Conservation (phyloP, 2,888 invertebrate species). For the Lordiphosa andalusiaca region DNA sequence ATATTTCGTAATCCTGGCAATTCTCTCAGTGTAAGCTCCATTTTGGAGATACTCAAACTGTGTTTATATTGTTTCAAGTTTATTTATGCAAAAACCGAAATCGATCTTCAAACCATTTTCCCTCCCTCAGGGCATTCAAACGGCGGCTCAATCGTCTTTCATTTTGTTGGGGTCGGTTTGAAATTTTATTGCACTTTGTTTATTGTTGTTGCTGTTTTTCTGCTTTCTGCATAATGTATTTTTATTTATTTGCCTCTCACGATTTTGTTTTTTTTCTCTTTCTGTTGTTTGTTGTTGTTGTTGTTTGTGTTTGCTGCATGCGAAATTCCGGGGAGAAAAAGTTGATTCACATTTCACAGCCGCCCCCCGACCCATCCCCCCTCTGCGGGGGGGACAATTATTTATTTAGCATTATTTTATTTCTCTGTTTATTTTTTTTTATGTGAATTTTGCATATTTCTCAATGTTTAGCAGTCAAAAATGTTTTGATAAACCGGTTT, state of each 20-base stretch:
- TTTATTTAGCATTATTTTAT: constrained; percentile 29
- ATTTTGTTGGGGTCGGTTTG: constrained; percentile 6
- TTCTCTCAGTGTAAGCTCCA: too few relatives aligned
- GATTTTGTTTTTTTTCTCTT: constrained; percentile 12
- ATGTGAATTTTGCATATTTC: constrained; percentile 11
- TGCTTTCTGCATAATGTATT: constrained; percentile 28
- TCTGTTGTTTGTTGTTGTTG: too few relatives aligned
- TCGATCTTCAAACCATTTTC: too few relatives aligned
- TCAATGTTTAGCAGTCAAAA: constrained; percentile 15
- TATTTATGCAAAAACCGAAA: too few relatives aligned
- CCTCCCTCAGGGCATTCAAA: too few relatives aligned
- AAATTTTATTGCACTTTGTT: constrained; percentile 57
- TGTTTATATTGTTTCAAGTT: too few relatives aligned
- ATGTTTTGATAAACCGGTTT: constrained; percentile 22
- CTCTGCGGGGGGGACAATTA: constrained; percentile 23
- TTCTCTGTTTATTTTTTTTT: background rate
- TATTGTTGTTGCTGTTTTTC: constrained; percentile 23
- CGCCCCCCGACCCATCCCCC: background rate
- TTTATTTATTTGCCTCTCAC: constrained; percentile 39
- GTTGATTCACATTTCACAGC: constrained; percentile 53
- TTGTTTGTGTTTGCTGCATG: constrained; percentile 32
- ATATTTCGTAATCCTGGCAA: too few relatives aligned
- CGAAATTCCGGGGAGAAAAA: background rate
- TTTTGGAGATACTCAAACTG: too few relatives aligned
- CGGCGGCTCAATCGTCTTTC: background rate